These are phyloP conservation scores for Hydra vulgaris DNA, from an alignment of 30 jellyfish, hydroid and myxozoan species.

Conservation along the genomic window DNA sequence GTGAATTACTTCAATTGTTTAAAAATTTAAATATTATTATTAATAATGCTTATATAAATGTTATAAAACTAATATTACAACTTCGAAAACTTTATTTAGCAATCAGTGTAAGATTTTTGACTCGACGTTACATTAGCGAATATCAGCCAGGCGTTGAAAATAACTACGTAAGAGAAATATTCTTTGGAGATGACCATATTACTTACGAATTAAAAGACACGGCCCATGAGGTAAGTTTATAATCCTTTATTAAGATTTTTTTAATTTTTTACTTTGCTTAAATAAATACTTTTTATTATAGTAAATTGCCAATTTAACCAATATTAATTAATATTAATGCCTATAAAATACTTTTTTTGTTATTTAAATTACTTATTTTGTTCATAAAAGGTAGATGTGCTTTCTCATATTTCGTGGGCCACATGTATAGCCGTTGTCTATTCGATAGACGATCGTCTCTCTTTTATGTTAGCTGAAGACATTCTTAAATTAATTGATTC, in stretches of 20 bases:
- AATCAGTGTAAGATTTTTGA: conserved; percentile 74
- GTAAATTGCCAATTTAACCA: too few species aligned
- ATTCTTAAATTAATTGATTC: conserved; percentile 43
- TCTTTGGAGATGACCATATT: conserved; percentile 48
- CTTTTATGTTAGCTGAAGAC: conserved; percentile 54
- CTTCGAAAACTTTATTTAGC: conserved; percentile 61
- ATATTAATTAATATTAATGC: background rate
- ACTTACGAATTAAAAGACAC: conserved; percentile 62
- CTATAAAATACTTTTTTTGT: background rate
- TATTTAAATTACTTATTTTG: background rate
- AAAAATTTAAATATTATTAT: too few species aligned
- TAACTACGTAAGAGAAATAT: conserved; percentile 42
- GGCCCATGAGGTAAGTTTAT: background rate
- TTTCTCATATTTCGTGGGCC: conserved; percentile 47
- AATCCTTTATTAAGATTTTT: background rate
- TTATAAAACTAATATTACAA: too few species aligned
- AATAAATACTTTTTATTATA: too few species aligned
- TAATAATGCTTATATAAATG: too few species aligned
- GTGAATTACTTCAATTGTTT: too few species aligned
- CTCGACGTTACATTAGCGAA: conserved; percentile 72
- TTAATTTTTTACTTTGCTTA: too few species aligned
- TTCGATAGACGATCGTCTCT: conserved; percentile 55
- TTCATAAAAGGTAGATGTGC: background rate
- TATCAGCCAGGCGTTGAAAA: conserved; percentile 50
- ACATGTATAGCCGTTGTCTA: conserved; percentile 61